Conservation (phyloP, 2,888 invertebrate genomes). For the Smittia aterrima region DNA sequence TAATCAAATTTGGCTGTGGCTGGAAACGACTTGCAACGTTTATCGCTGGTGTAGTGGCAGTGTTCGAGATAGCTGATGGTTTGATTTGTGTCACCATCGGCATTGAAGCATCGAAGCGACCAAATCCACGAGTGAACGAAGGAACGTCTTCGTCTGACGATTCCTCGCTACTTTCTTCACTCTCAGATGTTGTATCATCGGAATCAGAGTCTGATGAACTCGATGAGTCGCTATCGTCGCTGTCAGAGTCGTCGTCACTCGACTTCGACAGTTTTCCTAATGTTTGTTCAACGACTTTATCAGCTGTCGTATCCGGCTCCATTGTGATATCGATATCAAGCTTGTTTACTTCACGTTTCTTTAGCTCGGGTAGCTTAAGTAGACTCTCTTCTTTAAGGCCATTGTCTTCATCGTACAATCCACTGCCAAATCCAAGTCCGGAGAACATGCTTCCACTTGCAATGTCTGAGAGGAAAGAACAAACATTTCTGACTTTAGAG, state of each 20-base stretch:
- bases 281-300: not conserved
- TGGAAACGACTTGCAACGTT: not conserved
- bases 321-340: not conserved
- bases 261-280: not conserved
- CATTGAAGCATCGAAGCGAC: slow-evolving; percentile 24
- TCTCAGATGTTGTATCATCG: not conserved
- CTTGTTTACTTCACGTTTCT: not conserved
- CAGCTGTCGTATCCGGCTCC: slow-evolving; percentile 11
- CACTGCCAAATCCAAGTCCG: not conserved
- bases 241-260: not conserved
- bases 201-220: slow-evolving; percentile 7
- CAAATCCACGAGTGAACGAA: slow-evolving; percentile 9
- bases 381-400: not conserved
- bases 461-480: slow-evolving; percentile 29
- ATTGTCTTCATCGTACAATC: not conserved
- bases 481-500: slow-evolving; percentile 15
- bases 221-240: not conserved
- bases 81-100: slow-evolving; percentile 34
- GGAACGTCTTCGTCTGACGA: slow-evolving; percentile 15
- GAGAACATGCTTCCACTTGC: slow-evolving; percentile 32
- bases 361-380: not conserved
- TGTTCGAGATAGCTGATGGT: not conserved
- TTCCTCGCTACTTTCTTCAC: not conserved
- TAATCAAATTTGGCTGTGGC: slow-evolving; percentile 6
- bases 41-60: not conserved